Evolutionary conservation across 2,888 invertebrate species (phyloP), one percentile per base, ranked within the genome.

Genomic region (Odontocolon sp.): DNA sequence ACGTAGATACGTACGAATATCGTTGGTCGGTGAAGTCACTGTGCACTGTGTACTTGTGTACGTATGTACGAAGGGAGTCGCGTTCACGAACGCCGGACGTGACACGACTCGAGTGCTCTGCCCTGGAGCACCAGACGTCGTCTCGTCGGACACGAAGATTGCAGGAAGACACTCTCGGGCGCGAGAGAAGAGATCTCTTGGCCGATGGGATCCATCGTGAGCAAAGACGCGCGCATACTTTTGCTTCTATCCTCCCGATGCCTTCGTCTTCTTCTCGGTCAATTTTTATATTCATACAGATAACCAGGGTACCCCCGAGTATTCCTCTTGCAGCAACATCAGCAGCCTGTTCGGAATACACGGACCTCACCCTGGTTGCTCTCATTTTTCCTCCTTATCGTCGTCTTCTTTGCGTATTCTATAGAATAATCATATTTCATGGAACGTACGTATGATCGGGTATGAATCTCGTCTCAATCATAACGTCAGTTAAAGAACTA

Each of bases 121-220:
- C 26, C 64, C 57, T 38, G 56, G 28, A 74, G 63, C 40, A 75
- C 61, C 76, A 67, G 78, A 67, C 80, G 64, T 78, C 54, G 69
- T 74, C 57, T 64, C 64, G 67, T 57, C 78, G 73, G 77, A 78
- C 76, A 80, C 61, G 69, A 80, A 75, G 76, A 78, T 80, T 80
- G 72, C 73, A 69, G 73, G 64, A 80, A 76, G 78, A 80, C 74
- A 80, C 69, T 64, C 76, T 38, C 70, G 40, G 33, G 54, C n/a
- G 50, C 40, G 50, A 26, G 31, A 64, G 45, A 67, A 36, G 56
- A 45, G 52, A 56, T 45, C 42, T 68, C 61, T 38, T 38, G 54
- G 31, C 16, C 26, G 61, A 61, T 42, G 66, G 45, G 18, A 28
- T 38, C 36, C 45, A 45, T 54, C 67, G 67, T 14, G 67, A 61